Conservation (phyloP, 1,140 invertebrate genomes). For the Zaprionus ghesquierei region DNA sequence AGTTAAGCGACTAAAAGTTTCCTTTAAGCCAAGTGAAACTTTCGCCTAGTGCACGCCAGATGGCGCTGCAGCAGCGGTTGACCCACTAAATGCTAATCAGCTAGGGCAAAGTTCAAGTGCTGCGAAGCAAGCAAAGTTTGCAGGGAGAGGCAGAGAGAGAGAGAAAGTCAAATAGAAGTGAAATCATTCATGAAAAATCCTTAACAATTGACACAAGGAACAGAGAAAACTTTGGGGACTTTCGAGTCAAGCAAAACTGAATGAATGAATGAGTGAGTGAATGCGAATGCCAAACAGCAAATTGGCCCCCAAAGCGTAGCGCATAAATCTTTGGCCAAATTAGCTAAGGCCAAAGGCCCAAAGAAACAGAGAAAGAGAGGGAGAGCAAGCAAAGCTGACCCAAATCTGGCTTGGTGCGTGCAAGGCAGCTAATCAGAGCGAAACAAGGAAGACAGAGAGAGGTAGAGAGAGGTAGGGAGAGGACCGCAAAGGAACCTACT, state of each 20-base stretch:
- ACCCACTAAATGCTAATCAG: slow-evolving; percentile 79
- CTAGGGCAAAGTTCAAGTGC: slow-evolving; percentile 45
- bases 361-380: no score
- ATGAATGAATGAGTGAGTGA: not conserved
- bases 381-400: slow-evolving; percentile 40
- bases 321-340: slow-evolving; percentile 65
- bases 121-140: slow-evolving; percentile 1
- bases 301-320: not conserved
- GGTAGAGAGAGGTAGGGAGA: not conserved
- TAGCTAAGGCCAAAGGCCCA: slow-evolving; percentile 14
- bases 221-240: slow-evolving; percentile 14
- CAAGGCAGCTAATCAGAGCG: slow-evolving; percentile 40
- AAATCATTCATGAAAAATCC: slow-evolving; percentile 81
- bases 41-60: slow-evolving; percentile 28
- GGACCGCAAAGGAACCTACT: not conserved
- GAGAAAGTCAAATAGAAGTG: slow-evolving; percentile 62
- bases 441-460: slow-evolving; percentile 15
- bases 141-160: slow-evolving; percentile 25
- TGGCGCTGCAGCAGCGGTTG: slow-evolving; percentile 48
- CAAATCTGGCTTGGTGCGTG: slow-evolving; percentile 49
- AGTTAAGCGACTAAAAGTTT: slow-evolving; percentile 55
- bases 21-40: not conserved
- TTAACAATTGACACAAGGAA: slow-evolving; percentile 68
- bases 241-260: not conserved
- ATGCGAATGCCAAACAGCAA: slow-evolving; percentile 6